A percentile compares a stretch with the other conserved stretches of the same genome.
These are phyloP conservation scores for Ivindomyrus marchei DNA, from an alignment of 2,113 vertebrate species.

Conservation along the genomic window DNA sequence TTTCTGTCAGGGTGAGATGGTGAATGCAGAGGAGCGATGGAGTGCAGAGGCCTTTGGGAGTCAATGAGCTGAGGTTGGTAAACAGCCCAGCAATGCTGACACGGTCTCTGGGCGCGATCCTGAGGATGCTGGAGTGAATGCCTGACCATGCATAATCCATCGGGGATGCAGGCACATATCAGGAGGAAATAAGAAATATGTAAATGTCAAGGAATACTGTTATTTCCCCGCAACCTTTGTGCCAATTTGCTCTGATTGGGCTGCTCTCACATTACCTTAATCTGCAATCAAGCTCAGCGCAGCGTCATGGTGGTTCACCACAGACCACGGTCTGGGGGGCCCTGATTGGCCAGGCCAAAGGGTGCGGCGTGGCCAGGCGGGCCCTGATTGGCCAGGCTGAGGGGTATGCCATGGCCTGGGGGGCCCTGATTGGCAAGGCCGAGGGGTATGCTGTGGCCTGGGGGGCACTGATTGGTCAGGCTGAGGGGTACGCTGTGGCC, in stretches of 20 bases:
- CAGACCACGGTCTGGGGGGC: too few species aligned
- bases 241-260: neutral
- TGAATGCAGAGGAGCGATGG: too few species aligned
- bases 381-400: neutral
- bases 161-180: neutral
- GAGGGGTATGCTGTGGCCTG: neutral
- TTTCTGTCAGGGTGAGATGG: neutral
- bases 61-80: neutral
- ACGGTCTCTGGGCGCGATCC: neutral
- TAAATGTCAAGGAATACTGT: neutral
- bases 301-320: neutral
- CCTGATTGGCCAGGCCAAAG: neutral
- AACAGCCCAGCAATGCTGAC: neutral
- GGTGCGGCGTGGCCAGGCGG: neutral
- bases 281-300: neutral
- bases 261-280: neutral
- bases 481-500: neutral
- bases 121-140: neutral
- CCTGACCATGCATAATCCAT: neutral
- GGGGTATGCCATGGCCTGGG: neutral
- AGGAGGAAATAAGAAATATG: neutral
- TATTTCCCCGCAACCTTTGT: conserved; percentile 2
- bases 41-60: neutral
- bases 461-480: neutral
- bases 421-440: neutral